Conservation (phyloP, 2,888 invertebrate species). For the Drosophila macrothrix region DNA sequence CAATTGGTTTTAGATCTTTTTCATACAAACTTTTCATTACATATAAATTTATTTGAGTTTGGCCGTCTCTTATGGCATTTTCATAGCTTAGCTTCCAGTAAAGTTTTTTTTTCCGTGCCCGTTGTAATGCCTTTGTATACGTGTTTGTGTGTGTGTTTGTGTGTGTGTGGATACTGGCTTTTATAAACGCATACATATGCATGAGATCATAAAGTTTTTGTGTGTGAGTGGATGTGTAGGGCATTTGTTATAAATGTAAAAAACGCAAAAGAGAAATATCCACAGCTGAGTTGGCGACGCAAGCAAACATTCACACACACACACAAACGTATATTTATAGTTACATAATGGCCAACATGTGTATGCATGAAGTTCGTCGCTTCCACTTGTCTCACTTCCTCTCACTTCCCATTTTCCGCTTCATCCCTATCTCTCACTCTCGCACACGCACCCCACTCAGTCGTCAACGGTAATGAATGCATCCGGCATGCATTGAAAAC, state of each 20-base stretch:
- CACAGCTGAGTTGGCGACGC: slow-evolving; percentile 45
- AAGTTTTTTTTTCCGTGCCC: slow-evolving; percentile 22
- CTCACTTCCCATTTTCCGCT: not conserved
- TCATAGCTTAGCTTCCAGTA: slow-evolving; percentile 35
- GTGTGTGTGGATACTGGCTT: slow-evolving; percentile 36
- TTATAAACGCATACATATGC: slow-evolving; percentile 72
- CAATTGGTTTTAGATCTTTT: slow-evolving; percentile 3
- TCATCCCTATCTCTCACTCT: not conserved
- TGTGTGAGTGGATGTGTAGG: slow-evolving; percentile 45
- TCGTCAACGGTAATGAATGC: slow-evolving; percentile 82
- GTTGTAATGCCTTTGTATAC: slow-evolving; percentile 27
- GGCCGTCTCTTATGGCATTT: slow-evolving; percentile 32
- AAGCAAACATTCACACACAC: slow-evolving; percentile 22
- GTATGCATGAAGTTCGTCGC: slow-evolving; percentile 49
- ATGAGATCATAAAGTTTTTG: slow-evolving; percentile 71
- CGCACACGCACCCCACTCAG: slow-evolving; percentile 26
- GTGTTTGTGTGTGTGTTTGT: slow-evolving; percentile 5
- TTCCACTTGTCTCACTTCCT: slow-evolving; percentile 14
- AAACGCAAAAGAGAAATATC: slow-evolving; percentile 43
- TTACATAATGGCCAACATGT: slow-evolving; percentile 63
- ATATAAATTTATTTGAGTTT: slow-evolving; percentile 18
- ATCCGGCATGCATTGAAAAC: slow-evolving; percentile 81
- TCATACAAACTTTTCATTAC: slow-evolving; percentile 26
- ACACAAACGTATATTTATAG: slow-evolving; percentile 12
- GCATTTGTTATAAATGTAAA: slow-evolving; percentile 75